Percentiles rank a stretch among this genome's conserved stretches.
phyloP scores from a whole-genome alignment of 1,140 invertebrate species.

The Ruditapes philippinarum region DNA sequence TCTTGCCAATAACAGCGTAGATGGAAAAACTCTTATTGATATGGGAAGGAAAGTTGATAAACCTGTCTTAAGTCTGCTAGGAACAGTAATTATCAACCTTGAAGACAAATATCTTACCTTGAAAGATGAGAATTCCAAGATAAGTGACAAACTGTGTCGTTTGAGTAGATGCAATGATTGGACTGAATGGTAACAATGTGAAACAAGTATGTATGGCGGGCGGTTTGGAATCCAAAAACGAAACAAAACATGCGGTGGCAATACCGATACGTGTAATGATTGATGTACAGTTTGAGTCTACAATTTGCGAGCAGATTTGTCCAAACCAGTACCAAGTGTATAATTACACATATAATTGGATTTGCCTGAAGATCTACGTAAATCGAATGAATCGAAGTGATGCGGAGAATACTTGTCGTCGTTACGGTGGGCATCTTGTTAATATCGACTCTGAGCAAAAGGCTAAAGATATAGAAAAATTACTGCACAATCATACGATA shows the following conservation, averaged over 20 bases:
- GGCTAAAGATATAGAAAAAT: not conserved
- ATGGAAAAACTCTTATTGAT: not conserved
- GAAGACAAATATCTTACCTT: not conserved
- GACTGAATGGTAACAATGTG: not conserved
- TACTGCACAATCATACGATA: not conserved
- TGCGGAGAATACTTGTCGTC: not conserved
- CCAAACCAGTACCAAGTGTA: not conserved
- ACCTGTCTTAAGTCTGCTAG: not conserved
- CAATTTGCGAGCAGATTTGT: not conserved
- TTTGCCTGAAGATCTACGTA: not conserved
- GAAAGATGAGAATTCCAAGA: not conserved
- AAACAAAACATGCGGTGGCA: not conserved
- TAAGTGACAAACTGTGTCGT: not conserved
- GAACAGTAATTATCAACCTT: not conserved
- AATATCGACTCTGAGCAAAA: not conserved
- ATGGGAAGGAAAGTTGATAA: not conserved
- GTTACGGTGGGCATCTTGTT: slow-evolving; percentile 5
- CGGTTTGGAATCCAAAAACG: not conserved
- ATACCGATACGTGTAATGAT: not conserved
- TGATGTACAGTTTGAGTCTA: not conserved
- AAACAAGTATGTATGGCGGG: too few relatives aligned
- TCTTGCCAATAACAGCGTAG: too few relatives aligned
- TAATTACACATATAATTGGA: not conserved
- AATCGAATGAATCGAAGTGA: not conserved
- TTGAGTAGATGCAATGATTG: not conserved